phyloP scores from a whole-genome alignment of 2,888 invertebrate genomes.

The Luperina nickerlii region DNA sequence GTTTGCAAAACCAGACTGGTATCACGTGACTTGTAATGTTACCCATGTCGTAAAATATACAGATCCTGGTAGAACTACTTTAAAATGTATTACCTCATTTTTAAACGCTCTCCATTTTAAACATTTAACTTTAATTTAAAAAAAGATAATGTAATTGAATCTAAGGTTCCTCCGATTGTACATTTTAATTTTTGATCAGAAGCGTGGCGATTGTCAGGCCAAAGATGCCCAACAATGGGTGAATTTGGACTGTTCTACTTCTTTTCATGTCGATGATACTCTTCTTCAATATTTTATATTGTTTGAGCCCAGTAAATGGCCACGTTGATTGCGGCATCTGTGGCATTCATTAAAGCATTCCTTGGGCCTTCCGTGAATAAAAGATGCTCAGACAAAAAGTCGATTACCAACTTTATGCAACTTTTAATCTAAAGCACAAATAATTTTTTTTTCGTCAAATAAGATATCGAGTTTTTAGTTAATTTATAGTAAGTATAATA shows the following conservation, averaged over 20 bases:
- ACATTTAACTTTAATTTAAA: background rate
- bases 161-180: background rate
- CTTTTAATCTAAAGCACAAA: background rate
- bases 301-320: no score
- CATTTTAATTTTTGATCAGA: background rate
- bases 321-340: no score
- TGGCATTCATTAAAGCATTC: no score
- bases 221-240: background rate
- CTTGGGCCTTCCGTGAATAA: no score
- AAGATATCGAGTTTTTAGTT: no score
- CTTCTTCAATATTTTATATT: no score
- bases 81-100: background rate
- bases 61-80: constrained; percentile 53
- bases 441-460: background rate
- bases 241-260: no score
- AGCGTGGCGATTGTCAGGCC: background rate
- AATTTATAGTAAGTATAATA: no score
- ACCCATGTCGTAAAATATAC: constrained; percentile 55
- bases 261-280: no score
- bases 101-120: background rate
- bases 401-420: no score
- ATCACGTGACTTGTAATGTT: constrained; percentile 79
- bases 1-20: constrained; percentile 89
- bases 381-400: background rate
- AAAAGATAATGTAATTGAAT: no score